Conservation (phyloP, 2,797 vertebrate species). For the Spinus pinus region DNA sequence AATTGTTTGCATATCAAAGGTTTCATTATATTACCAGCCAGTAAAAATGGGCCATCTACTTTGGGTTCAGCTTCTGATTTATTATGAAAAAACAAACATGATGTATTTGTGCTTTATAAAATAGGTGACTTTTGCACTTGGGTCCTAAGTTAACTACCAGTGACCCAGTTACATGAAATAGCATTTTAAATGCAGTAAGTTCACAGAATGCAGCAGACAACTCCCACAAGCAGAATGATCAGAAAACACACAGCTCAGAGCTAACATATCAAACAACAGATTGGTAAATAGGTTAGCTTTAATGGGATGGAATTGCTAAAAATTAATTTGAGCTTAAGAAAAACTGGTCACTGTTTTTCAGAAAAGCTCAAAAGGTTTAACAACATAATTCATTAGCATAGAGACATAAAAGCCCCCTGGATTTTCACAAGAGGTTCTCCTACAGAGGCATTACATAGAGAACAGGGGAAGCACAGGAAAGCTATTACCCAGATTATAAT, state of each 20-base stretch:
- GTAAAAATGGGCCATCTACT: not conserved
- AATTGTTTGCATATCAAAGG: slow-evolving; percentile 2
- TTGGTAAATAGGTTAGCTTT: slow-evolving; percentile 52
- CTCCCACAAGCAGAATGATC: slow-evolving; percentile 8
- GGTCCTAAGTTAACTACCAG: not conserved
- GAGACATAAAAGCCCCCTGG: not conserved
- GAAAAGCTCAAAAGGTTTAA: slow-evolving; percentile 20
- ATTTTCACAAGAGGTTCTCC: not conserved
- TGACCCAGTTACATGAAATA: slow-evolving; percentile 40
- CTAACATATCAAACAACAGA: slow-evolving; percentile 40
- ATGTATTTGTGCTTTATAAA: not conserved
- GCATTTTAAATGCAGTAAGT: slow-evolving; percentile 13
- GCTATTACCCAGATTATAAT: not conserved
- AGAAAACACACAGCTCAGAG: slow-evolving; percentile 20
- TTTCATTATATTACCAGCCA: not conserved
- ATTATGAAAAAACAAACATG: not conserved
- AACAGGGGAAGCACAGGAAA: not conserved
- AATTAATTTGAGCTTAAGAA: slow-evolving; percentile 26
- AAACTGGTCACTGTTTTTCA: slow-evolving; percentile 20
- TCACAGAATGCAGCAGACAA: not conserved
- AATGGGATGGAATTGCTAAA: slow-evolving; percentile 18
- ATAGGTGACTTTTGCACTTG: not conserved
- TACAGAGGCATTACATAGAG: not conserved
- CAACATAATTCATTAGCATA: not conserved
- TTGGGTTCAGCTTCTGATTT: not conserved